Conservation (phyloP, 2,113 vertebrate species). For the Hipposideros armiger region DNA sequence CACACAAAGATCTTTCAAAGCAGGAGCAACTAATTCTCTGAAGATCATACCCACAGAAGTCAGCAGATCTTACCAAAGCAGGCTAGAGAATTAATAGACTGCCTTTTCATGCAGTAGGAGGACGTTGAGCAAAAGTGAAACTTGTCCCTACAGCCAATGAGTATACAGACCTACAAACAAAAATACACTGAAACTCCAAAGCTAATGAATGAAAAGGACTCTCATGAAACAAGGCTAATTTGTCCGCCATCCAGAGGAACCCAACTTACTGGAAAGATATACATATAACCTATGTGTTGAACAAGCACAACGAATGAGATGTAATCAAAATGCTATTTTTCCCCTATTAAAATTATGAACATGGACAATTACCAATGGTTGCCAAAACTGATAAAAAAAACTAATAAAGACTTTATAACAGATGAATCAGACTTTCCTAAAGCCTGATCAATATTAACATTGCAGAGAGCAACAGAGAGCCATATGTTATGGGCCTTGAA, state of each 20-base stretch:
- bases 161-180: not conserved
- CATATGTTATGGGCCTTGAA: not conserved
- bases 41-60: not conserved
- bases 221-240: not conserved
- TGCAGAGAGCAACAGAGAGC: not conserved
- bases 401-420: not conserved
- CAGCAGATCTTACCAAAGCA: not conserved
- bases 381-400: not conserved
- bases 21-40: not conserved
- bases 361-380: not conserved
- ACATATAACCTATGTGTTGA: not conserved
- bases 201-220: not conserved
- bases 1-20: not conserved
- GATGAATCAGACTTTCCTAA: not conserved
- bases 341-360: not conserved
- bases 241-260: not conserved
- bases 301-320: not conserved
- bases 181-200: not conserved
- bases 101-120: not conserved
- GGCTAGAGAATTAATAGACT: not conserved
- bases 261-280: not conserved
- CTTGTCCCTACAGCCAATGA: not conserved
- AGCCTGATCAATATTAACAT: not conserved
- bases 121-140: conserved; percentile 22
- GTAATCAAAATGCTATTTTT: not conserved